A percentile compares a stretch with the other conserved stretches of the same genome.
phyloP scores from a whole-genome alignment of 2,797 vertebrate genomes.

The Vespertilio murinus region DNA sequence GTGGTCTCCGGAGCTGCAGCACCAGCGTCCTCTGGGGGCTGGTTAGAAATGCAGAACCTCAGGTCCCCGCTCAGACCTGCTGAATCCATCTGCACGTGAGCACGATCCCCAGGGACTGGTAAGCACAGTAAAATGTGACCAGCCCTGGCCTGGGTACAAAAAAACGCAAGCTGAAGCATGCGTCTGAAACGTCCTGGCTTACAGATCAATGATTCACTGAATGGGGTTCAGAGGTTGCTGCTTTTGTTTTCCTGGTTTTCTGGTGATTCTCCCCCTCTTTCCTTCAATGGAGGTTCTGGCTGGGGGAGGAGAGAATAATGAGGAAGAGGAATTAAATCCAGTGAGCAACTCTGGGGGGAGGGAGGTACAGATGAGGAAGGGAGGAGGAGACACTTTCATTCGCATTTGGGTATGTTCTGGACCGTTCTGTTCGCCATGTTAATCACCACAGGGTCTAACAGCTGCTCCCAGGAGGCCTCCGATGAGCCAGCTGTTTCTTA shows the following conservation, averaged over 20 bases:
- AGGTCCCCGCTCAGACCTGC: not conserved
- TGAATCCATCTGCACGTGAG: not conserved
- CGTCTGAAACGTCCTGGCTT: not conserved
- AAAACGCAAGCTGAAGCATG: not conserved
- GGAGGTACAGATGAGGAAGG: not conserved
- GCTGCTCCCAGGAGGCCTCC: not conserved
- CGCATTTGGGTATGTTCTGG: not conserved
- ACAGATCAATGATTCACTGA: not conserved
- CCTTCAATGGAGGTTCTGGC: not conserved
- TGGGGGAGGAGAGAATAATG: not conserved
- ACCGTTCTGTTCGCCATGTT: not conserved
- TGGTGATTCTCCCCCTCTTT: not conserved
- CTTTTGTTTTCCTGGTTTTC: conserved; percentile 8
- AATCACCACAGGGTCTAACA: not conserved
- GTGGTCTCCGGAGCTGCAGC: not conserved
- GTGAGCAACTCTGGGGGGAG: not conserved
- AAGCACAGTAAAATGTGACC: not conserved
- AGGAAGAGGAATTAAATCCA: not conserved
- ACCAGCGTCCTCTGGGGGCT: not conserved
- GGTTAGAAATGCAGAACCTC: not conserved
- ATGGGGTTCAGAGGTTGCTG: not conserved
- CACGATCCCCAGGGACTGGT: not conserved
- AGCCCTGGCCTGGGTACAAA: not conserved
- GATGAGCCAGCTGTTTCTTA: not conserved
- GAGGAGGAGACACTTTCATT: not conserved